Conservation (phyloP, 2,888 invertebrate species). For the Cryptocheilus praepositus region DNA sequence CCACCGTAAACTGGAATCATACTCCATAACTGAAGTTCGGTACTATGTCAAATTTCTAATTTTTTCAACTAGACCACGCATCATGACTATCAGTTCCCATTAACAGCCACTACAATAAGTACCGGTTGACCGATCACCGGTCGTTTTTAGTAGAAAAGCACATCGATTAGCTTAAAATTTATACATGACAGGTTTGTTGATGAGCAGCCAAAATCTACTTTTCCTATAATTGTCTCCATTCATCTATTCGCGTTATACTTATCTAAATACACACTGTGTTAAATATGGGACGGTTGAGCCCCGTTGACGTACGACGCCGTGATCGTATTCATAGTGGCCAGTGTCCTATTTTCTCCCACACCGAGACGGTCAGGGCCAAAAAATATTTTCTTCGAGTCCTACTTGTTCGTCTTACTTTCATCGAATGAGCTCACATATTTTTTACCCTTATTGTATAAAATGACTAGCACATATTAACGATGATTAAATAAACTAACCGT, state of each 20-base stretch:
- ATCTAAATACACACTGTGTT: constrained; percentile 8
- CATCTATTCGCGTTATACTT: constrained; percentile 20
- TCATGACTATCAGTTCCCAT: too few relatives aligned
- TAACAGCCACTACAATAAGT: too few relatives aligned
- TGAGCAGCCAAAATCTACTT: too few relatives aligned
- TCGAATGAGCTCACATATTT: too few relatives aligned
- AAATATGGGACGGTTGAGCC: constrained; percentile 37
- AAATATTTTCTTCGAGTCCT: constrained; percentile 18
- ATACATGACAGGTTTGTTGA: background rate
- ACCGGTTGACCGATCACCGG: too few relatives aligned
- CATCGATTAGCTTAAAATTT: constrained; percentile 16
- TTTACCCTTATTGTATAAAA: background rate
- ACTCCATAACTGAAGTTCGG: too few relatives aligned
- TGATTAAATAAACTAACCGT: background rate
- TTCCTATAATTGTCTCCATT: too few relatives aligned
- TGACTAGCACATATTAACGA: background rate
- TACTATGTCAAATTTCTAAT: too few relatives aligned
- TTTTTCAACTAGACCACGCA: too few relatives aligned
- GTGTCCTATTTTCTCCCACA: constrained; percentile 45
- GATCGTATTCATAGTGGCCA: constrained; percentile 40
- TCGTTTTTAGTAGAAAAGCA: background rate
- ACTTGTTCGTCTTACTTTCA: background rate
- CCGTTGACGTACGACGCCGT: constrained; percentile 28
- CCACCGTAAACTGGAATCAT: too few relatives aligned
- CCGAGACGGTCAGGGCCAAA: constrained; percentile 44